phyloP scores from a whole-genome alignment of 2,888 invertebrate species.

The Balanococcus diminutus region DNA sequence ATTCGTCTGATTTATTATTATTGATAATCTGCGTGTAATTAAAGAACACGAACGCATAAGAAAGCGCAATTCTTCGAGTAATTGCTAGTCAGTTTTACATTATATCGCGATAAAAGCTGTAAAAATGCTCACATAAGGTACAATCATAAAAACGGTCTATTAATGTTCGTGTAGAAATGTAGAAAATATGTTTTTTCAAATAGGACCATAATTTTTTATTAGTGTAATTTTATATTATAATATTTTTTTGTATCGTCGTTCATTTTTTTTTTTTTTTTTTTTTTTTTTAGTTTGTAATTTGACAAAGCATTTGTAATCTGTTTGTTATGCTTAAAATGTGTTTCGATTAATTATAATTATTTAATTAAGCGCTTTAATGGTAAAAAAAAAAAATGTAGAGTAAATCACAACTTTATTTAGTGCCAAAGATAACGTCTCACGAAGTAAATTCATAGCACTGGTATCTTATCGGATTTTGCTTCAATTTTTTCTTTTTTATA shows the following conservation, averaged over 20 bases:
- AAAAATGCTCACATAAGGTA: background rate
- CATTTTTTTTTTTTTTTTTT: background rate
- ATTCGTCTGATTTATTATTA: background rate
- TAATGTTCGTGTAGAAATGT: background rate
- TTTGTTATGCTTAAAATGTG: constrained; percentile 15
- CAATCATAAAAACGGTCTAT: constrained; percentile 1
- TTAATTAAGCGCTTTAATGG: constrained; percentile 15
- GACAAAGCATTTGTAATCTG: background rate
- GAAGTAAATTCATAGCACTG: background rate
- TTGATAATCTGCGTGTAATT: background rate
- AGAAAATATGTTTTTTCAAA: too few relatives aligned
- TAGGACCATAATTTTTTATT: constrained; percentile 31
- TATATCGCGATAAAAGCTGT: background rate
- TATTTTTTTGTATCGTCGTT: background rate
- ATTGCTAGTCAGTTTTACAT: constrained; percentile 31
- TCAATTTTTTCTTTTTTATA: background rate
- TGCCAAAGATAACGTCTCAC: constrained; percentile 6
- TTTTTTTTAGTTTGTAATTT: background rate
- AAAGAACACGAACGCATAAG: background rate
- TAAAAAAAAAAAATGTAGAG: background rate
- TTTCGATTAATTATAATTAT: background rate
- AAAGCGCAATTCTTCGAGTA: constrained; percentile 31
- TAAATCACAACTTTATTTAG: background rate
- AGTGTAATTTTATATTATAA: constrained; percentile 21
- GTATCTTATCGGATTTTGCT: background rate